Conservation (phyloP, 2,113 vertebrate species). For the Semnopithecus entellus region DNA sequence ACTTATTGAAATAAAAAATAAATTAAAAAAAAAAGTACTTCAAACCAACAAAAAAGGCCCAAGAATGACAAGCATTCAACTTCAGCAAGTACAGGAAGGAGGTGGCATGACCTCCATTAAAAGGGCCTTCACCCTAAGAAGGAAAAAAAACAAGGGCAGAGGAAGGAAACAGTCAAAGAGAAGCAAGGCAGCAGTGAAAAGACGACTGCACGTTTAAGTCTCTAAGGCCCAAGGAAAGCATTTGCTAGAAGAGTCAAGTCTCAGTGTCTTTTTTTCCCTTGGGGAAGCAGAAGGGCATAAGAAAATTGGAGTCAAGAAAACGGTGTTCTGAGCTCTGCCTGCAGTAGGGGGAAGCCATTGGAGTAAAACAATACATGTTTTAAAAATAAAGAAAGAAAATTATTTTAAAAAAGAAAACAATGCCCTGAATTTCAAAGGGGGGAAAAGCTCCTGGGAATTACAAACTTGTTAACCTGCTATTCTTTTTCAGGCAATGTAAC, state of each 20-base stretch:
- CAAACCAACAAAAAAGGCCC: neutral
- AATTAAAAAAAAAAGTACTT: accelerated
- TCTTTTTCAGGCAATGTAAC: neutral
- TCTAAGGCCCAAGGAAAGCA: neutral
- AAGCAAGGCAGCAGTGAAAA: neutral
- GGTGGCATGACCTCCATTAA: neutral
- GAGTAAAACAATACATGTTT: no score
- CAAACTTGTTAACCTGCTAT: neutral
- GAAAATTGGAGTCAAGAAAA: neutral
- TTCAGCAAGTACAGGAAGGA: neutral
- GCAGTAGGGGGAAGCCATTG: no score
- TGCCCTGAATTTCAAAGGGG: neutral
- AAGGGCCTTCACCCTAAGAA: neutral
- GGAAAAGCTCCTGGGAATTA: neutral
- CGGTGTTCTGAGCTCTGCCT: no score
- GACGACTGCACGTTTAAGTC: neutral
- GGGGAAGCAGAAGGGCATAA: neutral
- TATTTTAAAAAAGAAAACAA: no score
- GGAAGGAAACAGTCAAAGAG: neutral
- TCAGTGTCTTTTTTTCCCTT: neutral
- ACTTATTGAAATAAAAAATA: no score
- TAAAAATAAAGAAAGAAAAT: no score
- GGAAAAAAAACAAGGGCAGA: neutral
- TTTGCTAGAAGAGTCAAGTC: neutral
- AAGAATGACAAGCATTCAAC: neutral